A percentile compares a stretch with the other conserved stretches of the same genome.
phyloP scores from a whole-genome alignment of 2,113 vertebrate species.

The Caretta caretta region DNA sequence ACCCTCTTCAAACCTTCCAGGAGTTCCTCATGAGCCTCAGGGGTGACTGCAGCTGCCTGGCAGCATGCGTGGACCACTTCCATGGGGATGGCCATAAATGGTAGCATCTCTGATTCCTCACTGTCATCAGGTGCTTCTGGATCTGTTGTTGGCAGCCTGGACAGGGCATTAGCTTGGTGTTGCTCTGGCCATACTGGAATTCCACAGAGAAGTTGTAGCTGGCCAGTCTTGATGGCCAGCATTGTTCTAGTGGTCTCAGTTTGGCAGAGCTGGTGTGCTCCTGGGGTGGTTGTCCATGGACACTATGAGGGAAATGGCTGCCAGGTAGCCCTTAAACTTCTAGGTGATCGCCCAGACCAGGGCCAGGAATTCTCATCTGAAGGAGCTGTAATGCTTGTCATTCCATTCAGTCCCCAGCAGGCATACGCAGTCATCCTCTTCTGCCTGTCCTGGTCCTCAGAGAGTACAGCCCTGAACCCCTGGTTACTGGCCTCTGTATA shows the following conservation, averaged over 20 bases:
- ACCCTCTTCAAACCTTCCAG: too few relatives aligned
- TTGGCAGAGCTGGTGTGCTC: not conserved
- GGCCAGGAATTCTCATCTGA: not conserved
- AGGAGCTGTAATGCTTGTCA: not conserved
- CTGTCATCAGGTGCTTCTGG: too few relatives aligned
- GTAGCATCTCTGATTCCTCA: too few relatives aligned
- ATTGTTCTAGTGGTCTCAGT: not conserved
- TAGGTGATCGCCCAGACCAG: not conserved
- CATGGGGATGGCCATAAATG: too few relatives aligned
- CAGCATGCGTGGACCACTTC: too few relatives aligned
- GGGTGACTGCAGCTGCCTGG: too few relatives aligned
- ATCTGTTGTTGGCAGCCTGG: too few relatives aligned
- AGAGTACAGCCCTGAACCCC: not conserved
- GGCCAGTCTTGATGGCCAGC: not conserved
- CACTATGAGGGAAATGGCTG: not conserved
- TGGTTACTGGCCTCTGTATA: not conserved
- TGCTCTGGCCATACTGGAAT: too few relatives aligned
- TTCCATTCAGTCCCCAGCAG: not conserved
- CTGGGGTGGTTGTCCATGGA: not conserved
- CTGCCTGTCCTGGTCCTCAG: not conserved
- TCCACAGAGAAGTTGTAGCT: not conserved
- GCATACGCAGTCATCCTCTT: not conserved
- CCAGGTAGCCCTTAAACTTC: not conserved
- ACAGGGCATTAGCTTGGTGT: too few relatives aligned
- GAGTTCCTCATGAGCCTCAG: too few relatives aligned